Evolutionary conservation across 2,888 invertebrate genomes (phyloP), one percentile per base, ranked within the genome.

Genomic region (Alloplasta piceator): DNA sequence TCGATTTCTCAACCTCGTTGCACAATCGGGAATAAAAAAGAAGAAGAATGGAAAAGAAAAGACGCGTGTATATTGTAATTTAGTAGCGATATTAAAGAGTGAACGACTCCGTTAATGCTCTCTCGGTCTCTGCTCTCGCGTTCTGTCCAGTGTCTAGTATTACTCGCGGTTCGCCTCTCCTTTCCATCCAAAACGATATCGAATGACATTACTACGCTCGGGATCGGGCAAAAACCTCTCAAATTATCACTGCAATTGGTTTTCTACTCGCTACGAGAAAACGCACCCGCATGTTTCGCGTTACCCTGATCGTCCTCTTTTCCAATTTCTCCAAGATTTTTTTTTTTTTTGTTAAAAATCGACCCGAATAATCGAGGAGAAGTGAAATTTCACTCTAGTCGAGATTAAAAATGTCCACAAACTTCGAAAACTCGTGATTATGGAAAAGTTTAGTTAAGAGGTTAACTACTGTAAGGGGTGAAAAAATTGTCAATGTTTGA

Each of bases 321-420:
- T 74, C 66, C 46, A 48, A 38, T 71, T 70, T 50, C 10, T 39
- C 39, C 64, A 9, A 60, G n/a, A n/a, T n/a, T n/a, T n/a, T n/a
- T n/a, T 41, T 38, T 38, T 67, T 73, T 80, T 82, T 82, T 77
- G 55, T 80, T 55, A 46, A 63, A 56, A 58, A 67, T 81, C 87
- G 88, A 90, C 89, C 90, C 87, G 86, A 85, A 88, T 89, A n/a
- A n/a, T n/a, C 87, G 86, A 84, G 85, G 60, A 68, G 82, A 86
- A 90, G 89, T 90, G 90, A 91, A 91, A 91, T 89, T 89, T 80
- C 80, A 90, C 90, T 86, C 67, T 84, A 72, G 89, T 90, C 90
- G 87, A 85, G 87, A n/a, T n/a, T n/a, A n/a, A n/a, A n/a, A n/a
- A n/a, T n/a, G n/a, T n/a, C n/a, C n/a, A n/a, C n/a, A n/a, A n/a